phyloP scores from a whole-genome alignment of 2,888 invertebrate species.

The Pasiphila rectangulata region DNA sequence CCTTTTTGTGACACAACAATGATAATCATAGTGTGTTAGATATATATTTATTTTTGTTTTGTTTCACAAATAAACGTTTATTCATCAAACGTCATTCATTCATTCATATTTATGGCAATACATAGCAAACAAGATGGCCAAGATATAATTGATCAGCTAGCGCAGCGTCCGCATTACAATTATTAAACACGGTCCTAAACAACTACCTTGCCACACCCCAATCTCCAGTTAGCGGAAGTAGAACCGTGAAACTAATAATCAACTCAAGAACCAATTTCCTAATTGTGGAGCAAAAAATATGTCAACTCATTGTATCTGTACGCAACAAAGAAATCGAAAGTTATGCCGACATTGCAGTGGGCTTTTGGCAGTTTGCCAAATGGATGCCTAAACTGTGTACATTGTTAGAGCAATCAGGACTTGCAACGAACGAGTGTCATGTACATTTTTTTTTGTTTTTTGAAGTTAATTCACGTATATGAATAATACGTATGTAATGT shows the following conservation, averaged over 20 bases:
- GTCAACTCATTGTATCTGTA: conserved; percentile 25
- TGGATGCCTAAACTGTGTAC: conserved; percentile 21
- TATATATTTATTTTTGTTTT: no score
- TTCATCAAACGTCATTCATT: no score
- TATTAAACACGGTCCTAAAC: neutral
- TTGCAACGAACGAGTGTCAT: conserved; percentile 4
- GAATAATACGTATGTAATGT: no score
- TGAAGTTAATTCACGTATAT: no score
- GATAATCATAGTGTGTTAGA: no score
- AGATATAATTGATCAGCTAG: no score
- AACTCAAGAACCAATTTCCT: conserved; percentile 9
- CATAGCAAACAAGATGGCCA: no score
- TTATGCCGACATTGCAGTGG: conserved; percentile 19
- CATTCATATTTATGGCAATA: no score
- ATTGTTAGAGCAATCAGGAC: conserved; percentile 14
- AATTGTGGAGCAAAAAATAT: conserved; percentile 21
- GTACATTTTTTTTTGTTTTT: no score
- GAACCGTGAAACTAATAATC: conserved; percentile 7
- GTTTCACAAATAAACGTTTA: no score
- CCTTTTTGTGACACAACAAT: no score
- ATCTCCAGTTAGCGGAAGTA: neutral
- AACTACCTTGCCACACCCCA: conserved; percentile 7
- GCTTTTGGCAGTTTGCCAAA: conserved; percentile 34
- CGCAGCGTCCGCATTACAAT: no score
- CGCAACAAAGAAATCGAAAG: conserved; percentile 39